phyloP scores from a whole-genome alignment of 1,140 invertebrate genomes.

The Palaemon carinicauda region DNA sequence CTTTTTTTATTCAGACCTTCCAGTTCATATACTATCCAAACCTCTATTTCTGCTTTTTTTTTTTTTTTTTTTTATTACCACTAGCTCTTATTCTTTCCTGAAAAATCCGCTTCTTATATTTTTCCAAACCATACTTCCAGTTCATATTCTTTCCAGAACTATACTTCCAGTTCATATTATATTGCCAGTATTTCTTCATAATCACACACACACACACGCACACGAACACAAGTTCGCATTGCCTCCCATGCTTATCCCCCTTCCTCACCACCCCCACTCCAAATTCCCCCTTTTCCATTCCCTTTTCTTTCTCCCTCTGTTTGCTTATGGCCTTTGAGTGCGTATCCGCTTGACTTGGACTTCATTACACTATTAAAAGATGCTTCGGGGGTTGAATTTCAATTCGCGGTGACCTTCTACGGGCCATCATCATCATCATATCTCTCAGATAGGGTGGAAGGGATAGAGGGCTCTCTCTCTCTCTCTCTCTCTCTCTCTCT shows the following conservation, averaged over 20 bases:
- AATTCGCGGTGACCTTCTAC: too few relatives aligned
- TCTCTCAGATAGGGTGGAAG: too few relatives aligned
- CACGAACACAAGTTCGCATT: too few relatives aligned
- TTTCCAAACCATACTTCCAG: background rate
- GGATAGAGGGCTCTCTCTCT: too few relatives aligned
- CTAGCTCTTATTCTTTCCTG: too few relatives aligned
- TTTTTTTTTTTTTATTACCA: too few relatives aligned
- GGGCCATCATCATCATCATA: too few relatives aligned
- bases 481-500: too few relatives aligned
- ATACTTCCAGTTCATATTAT: background rate
- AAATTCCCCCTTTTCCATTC: too few relatives aligned
- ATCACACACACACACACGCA: background rate
- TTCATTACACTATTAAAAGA: constrained; percentile 12
- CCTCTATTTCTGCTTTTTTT: background rate
- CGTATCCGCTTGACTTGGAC: background rate
- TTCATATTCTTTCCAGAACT: background rate
- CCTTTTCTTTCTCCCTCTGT: background rate
- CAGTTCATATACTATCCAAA: background rate
- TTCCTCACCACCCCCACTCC: background rate
- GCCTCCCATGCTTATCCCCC: background rate
- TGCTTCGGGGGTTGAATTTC: background rate
- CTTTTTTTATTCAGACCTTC: background rate
- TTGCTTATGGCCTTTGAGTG: background rate
- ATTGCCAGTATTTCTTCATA: background rate
- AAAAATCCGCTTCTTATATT: background rate